Conservation (phyloP, 1,140 invertebrate species). For the Ostrea edulis region DNA sequence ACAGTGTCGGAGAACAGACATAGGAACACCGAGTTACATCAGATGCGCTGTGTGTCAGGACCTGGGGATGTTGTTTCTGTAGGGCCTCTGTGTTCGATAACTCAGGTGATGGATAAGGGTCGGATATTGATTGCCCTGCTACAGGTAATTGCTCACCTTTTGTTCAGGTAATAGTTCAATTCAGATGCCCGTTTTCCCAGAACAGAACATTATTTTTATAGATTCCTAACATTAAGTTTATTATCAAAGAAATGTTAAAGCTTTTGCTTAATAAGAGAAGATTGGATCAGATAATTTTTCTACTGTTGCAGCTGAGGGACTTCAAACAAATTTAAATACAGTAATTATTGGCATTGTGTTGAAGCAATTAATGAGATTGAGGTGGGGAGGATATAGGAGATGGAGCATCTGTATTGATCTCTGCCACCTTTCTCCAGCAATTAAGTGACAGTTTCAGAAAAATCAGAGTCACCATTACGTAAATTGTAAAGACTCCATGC, state of each 20-base stretch:
- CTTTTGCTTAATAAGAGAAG: neutral
- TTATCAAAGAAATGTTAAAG: constrained; percentile 11
- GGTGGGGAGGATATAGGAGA: neutral
- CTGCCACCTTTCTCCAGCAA: neutral
- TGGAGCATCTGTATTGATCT: neutral
- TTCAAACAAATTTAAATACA: neutral
- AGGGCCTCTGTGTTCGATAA: neutral
- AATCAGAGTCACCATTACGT: too few species aligned
- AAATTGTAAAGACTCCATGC: too few species aligned
- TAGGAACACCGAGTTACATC: neutral
- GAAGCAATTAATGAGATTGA: neutral
- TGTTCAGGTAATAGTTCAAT: constrained; percentile 19
- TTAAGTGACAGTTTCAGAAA: neutral
- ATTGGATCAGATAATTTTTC: constrained; percentile 19
- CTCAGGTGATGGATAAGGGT: neutral
- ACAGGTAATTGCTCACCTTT: constrained; percentile 18
- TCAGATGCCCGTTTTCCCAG: constrained; percentile 24
- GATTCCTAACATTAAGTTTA: constrained; percentile 24
- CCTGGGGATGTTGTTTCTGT: neutral
- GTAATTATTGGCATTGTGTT: constrained; percentile 15
- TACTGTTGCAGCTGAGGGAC: neutral
- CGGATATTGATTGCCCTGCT: neutral
- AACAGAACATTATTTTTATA: neutral
- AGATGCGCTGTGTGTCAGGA: neutral
- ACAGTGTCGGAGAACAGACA: neutral